These are phyloP conservation scores for Conomelus anceps DNA, from an alignment of 2,888 invertebrate species.

Conservation along the genomic window DNA sequence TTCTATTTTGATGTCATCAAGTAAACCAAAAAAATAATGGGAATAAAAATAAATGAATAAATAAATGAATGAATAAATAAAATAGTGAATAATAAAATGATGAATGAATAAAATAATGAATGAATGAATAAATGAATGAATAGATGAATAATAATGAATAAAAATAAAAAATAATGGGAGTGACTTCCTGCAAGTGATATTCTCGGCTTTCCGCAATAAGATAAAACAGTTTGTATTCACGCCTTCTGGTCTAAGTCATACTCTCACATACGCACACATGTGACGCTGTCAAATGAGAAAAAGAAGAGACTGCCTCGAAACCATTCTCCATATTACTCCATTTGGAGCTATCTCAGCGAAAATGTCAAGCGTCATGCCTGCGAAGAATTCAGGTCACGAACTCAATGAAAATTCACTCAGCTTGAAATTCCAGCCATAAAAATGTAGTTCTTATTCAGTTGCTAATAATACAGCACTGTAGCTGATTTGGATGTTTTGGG, in stretches of 20 bases:
- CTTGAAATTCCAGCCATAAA: neutral
- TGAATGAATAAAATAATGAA: too few relatives aligned
- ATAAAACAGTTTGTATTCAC: neutral
- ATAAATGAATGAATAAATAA: too few relatives aligned
- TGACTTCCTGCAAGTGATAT: neutral
- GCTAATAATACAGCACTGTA: neutral
- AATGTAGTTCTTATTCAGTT: neutral
- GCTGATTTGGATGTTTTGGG: too few relatives aligned
- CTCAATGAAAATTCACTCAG: neutral
- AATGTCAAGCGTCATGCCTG: neutral
- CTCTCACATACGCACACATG: neutral
- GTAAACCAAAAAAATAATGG: too few relatives aligned
- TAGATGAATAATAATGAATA: neutral
- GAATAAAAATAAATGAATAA: too few relatives aligned
- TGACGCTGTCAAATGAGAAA: neutral
- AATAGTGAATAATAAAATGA: too few relatives aligned
- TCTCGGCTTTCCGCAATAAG: neutral
- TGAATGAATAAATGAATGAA: neutral
- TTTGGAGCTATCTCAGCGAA: neutral
- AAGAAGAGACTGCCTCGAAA: neutral
- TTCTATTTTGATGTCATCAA: too few relatives aligned
- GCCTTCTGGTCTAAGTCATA: neutral
- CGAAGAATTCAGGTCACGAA: neutral
- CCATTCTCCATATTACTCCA: neutral
- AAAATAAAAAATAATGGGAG: neutral